Conservation (phyloP, 1,140 invertebrate genomes). For the Vanessa tameamea region DNA sequence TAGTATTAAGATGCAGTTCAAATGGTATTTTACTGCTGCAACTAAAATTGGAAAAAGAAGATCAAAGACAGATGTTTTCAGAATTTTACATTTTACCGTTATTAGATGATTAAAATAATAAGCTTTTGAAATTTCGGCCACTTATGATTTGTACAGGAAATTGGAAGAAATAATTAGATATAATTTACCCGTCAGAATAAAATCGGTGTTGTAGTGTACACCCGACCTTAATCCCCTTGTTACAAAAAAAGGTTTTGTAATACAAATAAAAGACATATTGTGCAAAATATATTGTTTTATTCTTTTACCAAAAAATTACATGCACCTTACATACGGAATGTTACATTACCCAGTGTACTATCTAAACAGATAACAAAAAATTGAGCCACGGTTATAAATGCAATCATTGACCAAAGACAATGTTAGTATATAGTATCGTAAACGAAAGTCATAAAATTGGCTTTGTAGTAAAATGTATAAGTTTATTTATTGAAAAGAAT, state of each 20-base stretch:
- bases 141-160: background rate
- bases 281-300: slow-evolving; percentile 48
- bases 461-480: too few species aligned
- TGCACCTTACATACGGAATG: slow-evolving; percentile 59
- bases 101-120: slow-evolving; percentile 54
- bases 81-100: slow-evolving; percentile 83
- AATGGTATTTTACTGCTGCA: slow-evolving; percentile 83
- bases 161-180: too few species aligned
- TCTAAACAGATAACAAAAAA: slow-evolving; percentile 18
- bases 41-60: slow-evolving; percentile 82
- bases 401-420: background rate
- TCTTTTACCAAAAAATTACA: slow-evolving; percentile 43
- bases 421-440: background rate
- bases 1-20: slow-evolving; percentile 79
- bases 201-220: too few species aligned
- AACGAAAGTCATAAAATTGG: too few species aligned
- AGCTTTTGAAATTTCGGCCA: background rate
- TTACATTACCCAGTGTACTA: slow-evolving; percentile 38
- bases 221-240: too few species aligned
- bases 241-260: background rate
- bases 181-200: too few species aligned
- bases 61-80: slow-evolving; percentile 83
- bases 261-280: slow-evolving; percentile 50
- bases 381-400: slow-evolving; percentile 19
- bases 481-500: too few species aligned